Percentiles rank a stretch among this genome's conserved stretches.
Conservation (phyloP, 2,888 invertebrate genomes). For the Lithodes maja region DNA sequence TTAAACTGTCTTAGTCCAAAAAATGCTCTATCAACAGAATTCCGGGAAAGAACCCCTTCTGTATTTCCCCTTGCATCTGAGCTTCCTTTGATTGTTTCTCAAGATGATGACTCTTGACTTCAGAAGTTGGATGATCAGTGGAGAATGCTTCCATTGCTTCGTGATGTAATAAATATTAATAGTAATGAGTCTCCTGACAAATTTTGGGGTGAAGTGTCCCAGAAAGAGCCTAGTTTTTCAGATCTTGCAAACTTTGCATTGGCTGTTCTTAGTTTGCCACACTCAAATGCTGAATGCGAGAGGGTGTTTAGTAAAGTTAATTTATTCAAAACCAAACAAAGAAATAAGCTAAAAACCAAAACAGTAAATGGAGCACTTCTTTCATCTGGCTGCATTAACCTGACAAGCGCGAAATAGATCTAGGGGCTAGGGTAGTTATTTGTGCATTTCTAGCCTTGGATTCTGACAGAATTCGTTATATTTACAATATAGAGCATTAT, state of each 20-base stretch:
- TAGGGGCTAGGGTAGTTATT: too few species aligned
- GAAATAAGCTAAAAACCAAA: constrained; percentile 9
- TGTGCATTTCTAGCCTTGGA: too few species aligned
- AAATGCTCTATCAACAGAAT: constrained; percentile 17
- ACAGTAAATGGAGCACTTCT: constrained; percentile 21
- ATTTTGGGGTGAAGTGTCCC: constrained; percentile 12
- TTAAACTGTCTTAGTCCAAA: constrained; percentile 31
- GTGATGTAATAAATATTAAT: background rate
- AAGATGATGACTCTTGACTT: background rate
- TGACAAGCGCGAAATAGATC: too few species aligned
- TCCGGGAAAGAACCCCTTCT: constrained; percentile 38
- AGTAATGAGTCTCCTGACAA: constrained; percentile 13
- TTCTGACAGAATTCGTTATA: too few species aligned
- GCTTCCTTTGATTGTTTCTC: constrained; percentile 17
- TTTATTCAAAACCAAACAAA: constrained; percentile 22
- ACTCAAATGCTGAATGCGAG: constrained; percentile 13
- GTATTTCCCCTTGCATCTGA: constrained; percentile 33
- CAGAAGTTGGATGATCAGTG: constrained; percentile 2
- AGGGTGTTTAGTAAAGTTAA: constrained; percentile 17
- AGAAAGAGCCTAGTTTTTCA: background rate
- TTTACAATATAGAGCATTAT: too few species aligned
- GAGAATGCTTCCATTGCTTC: constrained; percentile 8
- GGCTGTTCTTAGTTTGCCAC: background rate
- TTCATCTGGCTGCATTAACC: background rate
- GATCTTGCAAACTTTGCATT: background rate